Percentiles rank a stretch among this genome's conserved stretches.
phyloP scores from a whole-genome alignment of 2,888 invertebrate species.

The Periphyllus acericola region DNA sequence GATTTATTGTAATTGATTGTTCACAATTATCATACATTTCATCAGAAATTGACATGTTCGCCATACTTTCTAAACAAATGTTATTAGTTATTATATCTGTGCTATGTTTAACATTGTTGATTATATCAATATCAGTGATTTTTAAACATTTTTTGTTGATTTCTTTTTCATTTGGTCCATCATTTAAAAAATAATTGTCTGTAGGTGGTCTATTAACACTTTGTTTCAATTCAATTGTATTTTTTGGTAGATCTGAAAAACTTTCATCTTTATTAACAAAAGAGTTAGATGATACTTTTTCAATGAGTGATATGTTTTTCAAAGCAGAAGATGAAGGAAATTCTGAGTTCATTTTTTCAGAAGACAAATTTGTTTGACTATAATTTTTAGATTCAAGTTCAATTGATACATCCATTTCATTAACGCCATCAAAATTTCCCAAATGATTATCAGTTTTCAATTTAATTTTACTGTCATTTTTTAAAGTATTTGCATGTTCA shows the following conservation, averaged over 20 bases:
- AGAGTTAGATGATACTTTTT: not conserved
- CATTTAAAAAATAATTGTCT: not conserved
- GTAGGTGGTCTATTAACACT: not conserved
- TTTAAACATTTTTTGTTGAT: not conserved
- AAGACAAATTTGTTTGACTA: not conserved
- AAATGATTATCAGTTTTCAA: not conserved
- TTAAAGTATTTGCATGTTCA: not conserved
- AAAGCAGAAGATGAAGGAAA: not conserved
- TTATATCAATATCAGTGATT: not conserved
- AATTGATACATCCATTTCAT: constrained; percentile 41
- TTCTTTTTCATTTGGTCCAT: not conserved
- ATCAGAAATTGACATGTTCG: constrained; percentile 22
- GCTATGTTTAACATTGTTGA: not conserved
- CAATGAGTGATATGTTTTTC: not conserved
- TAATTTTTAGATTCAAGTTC: constrained; percentile 2
- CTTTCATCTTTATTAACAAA: not conserved
- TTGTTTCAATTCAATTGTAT: not conserved
- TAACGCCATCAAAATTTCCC: not conserved
- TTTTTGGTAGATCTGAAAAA: not conserved
- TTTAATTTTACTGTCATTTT: not conserved
- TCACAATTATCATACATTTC: not conserved
- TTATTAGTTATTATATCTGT: not conserved
- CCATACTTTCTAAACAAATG: not conserved
- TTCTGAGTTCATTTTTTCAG: not conserved
- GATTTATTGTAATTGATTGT: constrained; percentile 5